These are phyloP conservation scores for Chascanopsetta lugubris DNA, from an alignment of 2,113 vertebrate genomes.

Conservation along the genomic window DNA sequence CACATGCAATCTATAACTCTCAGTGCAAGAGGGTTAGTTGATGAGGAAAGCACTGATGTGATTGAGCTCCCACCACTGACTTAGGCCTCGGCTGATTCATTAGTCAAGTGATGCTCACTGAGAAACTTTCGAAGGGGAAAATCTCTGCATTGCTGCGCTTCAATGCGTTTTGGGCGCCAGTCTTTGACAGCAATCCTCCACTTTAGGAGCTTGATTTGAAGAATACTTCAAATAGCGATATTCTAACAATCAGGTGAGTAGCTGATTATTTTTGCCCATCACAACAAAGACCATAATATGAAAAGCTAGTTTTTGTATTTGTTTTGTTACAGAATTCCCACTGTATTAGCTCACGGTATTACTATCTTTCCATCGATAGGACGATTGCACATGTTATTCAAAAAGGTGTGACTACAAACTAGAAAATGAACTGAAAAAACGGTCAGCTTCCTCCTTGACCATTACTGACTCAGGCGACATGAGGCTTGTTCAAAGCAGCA, in stretches of 20 bases:
- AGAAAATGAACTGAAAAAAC: constrained; percentile 21
- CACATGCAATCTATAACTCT: not conserved
- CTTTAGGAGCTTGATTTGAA: not conserved
- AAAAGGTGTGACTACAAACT: not conserved
- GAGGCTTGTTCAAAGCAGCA: constrained; percentile 36
- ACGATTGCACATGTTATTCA: constrained; percentile 8
- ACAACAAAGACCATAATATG: not conserved
- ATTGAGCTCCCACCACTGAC: not conserved
- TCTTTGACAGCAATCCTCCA: not conserved
- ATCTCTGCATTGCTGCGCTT: not conserved
- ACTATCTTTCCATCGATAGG: not conserved
- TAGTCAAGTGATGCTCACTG: not conserved
- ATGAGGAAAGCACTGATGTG: not conserved
- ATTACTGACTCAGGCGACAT: constrained; percentile 4
- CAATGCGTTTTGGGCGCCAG: not conserved
- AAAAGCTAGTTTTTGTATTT: no score
- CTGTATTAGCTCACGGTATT: not conserved
- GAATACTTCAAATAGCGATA: not conserved
- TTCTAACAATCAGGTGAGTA: not conserved
- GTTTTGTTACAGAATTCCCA: not conserved
- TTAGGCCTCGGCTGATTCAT: not conserved
- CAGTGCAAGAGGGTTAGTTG: not conserved
- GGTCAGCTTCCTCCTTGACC: constrained; percentile 16
- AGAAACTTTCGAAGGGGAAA: not conserved
- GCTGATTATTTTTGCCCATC: no score